Base-by-base conservation (phyloP, 2,888 invertebrate species). In the Palloptera scutellata region DNA sequence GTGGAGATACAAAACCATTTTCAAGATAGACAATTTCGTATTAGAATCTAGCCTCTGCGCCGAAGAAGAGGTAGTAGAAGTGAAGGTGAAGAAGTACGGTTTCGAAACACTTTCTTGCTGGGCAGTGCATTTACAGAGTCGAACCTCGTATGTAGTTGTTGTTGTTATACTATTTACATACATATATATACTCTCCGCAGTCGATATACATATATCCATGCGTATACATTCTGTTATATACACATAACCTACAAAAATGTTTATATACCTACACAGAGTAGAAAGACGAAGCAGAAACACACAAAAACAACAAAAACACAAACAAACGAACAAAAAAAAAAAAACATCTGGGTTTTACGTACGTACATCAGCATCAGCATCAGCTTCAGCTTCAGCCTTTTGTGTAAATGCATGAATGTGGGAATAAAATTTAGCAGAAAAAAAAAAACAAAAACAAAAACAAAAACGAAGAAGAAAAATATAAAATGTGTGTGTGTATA, bases 241-340 rank as follows among this genome's bases (percentile, higher is more conserved):
- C 77, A 80, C 78, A 81, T 81, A 81, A 81, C 81, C 81, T 81
- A 81, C 82, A 81, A 81, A 81, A 81, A 76, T 79, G 76, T 75
- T 76, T 78, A 75, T 71, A 69, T 78, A 75, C 68, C 61, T 55
- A 58, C n/a, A 58, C n/a, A 52, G 40, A 4, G 6, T 2, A 30
- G 30, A 30, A 30, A 30, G 30, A 30, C 2, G 30, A 30, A 30
- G 30, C 2, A 30, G 30, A 30, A 30, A 30, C 30, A 30, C 6
- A 30, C 2, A 30, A 30, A 30, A 30, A 30, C 30, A 30, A 30
- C 30, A 30, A 30, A 30, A 30, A 30, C 6, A 30, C 6, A 30
- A 30, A 30, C 30, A 6, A 30, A 30, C 30, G 30, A 30, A 30
- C 30, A 6, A 30, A 30, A 2, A 6, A 30, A 30, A 30, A 30